Percentiles rank a stretch among this genome's conserved stretches.
Evolutionary conservation across 2,888 invertebrate species (phyloP).

Genomic region (Iselma pallidipennis): DNA sequence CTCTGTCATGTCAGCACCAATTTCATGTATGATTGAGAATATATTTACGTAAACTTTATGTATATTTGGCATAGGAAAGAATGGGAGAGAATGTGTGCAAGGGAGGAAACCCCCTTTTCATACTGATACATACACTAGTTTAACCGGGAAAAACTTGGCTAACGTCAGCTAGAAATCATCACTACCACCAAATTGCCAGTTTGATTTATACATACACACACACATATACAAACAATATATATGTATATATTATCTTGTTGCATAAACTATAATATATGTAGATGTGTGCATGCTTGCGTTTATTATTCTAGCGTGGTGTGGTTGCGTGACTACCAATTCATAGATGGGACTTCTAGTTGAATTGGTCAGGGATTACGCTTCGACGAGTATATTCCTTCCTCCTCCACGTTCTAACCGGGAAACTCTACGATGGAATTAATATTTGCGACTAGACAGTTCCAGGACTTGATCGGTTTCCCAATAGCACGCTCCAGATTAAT

Average conservation of each 20-base stretch:
- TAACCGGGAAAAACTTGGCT: background rate
- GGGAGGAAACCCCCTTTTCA: slow-evolving; percentile 7
- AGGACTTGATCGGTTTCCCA: background rate
- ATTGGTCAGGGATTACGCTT: slow-evolving; percentile 24
- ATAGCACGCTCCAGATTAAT: background rate
- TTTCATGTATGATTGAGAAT: slow-evolving; percentile 21
- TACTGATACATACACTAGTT: slow-evolving; percentile 17
- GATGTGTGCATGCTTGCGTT: slow-evolving; percentile 27
- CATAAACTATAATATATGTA: background rate
- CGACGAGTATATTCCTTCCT: slow-evolving; percentile 18
- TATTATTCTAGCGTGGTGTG: slow-evolving; percentile 22
- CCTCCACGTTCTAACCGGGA: slow-evolving; percentile 10
- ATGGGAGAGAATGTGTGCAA: background rate
- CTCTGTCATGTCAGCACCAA: slow-evolving; percentile 26
- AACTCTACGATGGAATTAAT: slow-evolving; percentile 29
- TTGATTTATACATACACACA: background rate
- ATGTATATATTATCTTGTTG: background rate
- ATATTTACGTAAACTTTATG: slow-evolving; percentile 2
- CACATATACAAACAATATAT: too few species aligned
- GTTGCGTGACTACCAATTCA: slow-evolving; percentile 29
- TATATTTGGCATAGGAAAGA: slow-evolving; percentile 8
- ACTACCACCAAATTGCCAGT: background rate
- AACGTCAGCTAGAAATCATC: background rate
- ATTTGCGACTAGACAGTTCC: slow-evolving; percentile 26
- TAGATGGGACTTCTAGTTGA: slow-evolving; percentile 20